These are phyloP conservation scores for Chondrosia reniformis DNA, from an alignment of 37 sponge, comb jelly and placozoan species.

Conservation along the genomic window DNA sequence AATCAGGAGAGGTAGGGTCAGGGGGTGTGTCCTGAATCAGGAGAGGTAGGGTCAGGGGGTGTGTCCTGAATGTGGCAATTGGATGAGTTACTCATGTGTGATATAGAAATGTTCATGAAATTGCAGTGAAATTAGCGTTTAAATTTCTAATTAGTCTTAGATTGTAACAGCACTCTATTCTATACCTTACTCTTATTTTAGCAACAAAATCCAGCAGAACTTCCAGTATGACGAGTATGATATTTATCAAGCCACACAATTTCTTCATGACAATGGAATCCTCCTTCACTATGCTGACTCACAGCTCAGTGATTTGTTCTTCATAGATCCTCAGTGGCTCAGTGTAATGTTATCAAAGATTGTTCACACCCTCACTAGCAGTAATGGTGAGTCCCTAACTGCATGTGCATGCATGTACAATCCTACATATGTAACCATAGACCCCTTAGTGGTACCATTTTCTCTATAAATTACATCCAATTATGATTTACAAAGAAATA, in stretches of 20 bases:
- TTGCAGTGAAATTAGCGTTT: no score
- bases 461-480: no score
- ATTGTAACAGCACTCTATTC: no score
- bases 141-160: no score
- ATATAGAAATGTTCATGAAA: no score
- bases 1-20: no score
- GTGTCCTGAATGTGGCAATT: no score
- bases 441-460: background rate
- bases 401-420: background rate
- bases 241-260: slow-evolving; percentile 62
- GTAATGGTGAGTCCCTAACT: background rate
- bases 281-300: slow-evolving; percentile 69
- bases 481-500: no score
- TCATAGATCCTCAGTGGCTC: slow-evolving; percentile 85
- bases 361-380: slow-evolving; percentile 1
- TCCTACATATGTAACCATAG: background rate
- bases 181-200: no score
- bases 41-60: no score
- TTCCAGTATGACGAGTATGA: slow-evolving; percentile 20
- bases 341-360: slow-evolving; percentile 62
- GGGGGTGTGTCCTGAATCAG: no score
- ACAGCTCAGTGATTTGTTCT: slow-evolving; percentile 61
- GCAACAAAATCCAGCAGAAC: background rate
- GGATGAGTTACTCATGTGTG: no score
- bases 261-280: slow-evolving; percentile 82